Conservation (phyloP, 2,797 vertebrate genomes). For the Sarcoramphus papa region DNA sequence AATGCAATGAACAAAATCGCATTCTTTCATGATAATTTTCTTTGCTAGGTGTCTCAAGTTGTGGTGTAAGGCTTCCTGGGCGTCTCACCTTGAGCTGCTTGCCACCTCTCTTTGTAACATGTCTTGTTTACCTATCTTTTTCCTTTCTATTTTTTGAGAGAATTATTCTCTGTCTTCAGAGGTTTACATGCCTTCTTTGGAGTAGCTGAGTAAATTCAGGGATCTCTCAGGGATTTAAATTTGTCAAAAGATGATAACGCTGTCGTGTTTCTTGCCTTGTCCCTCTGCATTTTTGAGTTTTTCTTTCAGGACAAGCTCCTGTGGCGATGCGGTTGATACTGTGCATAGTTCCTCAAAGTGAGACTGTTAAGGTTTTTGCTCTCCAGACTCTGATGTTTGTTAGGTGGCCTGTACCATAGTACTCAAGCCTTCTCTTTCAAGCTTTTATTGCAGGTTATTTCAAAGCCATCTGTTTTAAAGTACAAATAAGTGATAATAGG, state of each 20-base stretch:
- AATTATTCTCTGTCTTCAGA: background rate
- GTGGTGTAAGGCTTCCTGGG: accelerated
- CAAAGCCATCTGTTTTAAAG: background rate
- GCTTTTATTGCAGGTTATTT: constrained; percentile 10
- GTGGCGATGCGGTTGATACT: background rate
- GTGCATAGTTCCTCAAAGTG: background rate
- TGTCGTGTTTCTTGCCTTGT: background rate
- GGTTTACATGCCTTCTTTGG: background rate
- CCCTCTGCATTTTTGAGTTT: background rate
- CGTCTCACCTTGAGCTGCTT: background rate
- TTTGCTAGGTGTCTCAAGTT: background rate
- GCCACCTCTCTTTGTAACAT: background rate
- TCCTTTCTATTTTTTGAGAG: background rate
- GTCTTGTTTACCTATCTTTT: background rate
- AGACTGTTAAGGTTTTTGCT: background rate
- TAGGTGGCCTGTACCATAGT: background rate
- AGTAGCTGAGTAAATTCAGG: background rate
- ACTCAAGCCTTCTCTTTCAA: background rate
- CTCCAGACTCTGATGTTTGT: background rate
- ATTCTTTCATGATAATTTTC: background rate
- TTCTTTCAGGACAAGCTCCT: background rate
- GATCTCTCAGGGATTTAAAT: background rate
- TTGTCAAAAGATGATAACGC: background rate
- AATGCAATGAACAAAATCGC: background rate
- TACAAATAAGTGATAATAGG: background rate